Percentiles rank a stretch among this genome's conserved stretches.
phyloP scores from a whole-genome alignment of 2,888 invertebrate genomes.

The Hypselothyrea guttata region DNA sequence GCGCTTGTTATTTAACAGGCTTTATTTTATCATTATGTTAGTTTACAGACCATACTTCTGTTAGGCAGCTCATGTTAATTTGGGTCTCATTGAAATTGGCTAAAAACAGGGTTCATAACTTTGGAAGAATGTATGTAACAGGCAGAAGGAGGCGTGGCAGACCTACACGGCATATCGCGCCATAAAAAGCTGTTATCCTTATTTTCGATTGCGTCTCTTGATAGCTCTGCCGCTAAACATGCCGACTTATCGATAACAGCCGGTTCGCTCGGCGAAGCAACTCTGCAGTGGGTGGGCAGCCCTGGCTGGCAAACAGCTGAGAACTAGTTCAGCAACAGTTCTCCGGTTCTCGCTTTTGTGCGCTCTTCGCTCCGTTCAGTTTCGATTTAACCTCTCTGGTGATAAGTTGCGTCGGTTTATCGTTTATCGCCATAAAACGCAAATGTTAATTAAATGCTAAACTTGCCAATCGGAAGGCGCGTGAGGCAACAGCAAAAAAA shows the following conservation, averaged over 20 bases:
- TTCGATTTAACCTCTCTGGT: constrained; percentile 46
- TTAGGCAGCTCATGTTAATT: no score
- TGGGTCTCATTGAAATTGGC: no score
- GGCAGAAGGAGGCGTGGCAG: no score
- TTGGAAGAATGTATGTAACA: no score
- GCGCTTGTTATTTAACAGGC: no score
- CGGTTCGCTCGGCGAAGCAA: constrained; percentile 3
- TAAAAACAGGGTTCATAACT: no score
- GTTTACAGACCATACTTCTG: no score
- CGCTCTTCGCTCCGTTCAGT: constrained; percentile 38
- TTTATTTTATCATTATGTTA: no score
- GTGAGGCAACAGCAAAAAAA: constrained; percentile 37
- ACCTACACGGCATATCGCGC: no score
- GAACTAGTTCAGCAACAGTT: constrained; percentile 39
- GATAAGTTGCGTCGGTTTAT: constrained; percentile 4
- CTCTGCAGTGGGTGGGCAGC: constrained; percentile 4
- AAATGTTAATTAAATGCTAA: constrained; percentile 54
- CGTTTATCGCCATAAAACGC: constrained; percentile 32
- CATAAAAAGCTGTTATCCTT: no score
- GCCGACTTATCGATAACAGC: constrained; percentile 1
- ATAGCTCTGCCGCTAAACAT: no score
- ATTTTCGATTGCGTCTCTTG: no score
- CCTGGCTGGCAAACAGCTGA: constrained; percentile 28
- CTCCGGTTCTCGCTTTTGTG: constrained; percentile 21
- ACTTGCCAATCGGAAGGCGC: constrained; percentile 42